Percentiles rank a stretch among this genome's conserved stretches.
phyloP scores from a whole-genome alignment of 2,888 invertebrate genomes.

The Idaea aversata region DNA sequence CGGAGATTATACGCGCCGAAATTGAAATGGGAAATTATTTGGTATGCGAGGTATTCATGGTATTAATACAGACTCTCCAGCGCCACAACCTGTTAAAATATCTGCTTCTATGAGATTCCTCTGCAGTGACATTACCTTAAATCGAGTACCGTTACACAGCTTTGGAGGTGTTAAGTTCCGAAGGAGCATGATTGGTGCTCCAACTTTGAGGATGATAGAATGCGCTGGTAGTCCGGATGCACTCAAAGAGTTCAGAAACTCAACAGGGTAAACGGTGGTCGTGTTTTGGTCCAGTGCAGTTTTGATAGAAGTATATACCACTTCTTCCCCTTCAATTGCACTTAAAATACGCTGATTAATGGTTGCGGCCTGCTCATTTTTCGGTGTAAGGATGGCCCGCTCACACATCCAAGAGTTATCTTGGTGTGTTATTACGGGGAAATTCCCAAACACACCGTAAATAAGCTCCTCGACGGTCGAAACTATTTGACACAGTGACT shows the following conservation, averaged over 20 bases:
- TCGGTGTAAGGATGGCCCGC: not conserved
- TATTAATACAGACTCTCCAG: constrained; percentile 1
- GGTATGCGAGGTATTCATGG: constrained; percentile 2
- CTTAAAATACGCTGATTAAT: not conserved
- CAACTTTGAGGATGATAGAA: not conserved
- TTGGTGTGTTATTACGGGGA: not conserved
- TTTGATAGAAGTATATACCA: not conserved
- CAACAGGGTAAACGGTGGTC: not conserved
- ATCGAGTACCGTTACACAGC: not conserved
- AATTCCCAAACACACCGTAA: no score
- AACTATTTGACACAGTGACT: no score
- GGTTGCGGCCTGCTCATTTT: not conserved
- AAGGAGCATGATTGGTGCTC: not conserved
- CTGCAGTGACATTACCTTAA: not conserved
- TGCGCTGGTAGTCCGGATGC: not conserved
- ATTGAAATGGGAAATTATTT: constrained; percentile 8
- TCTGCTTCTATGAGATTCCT: constrained; percentile 6
- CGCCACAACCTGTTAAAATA: not conserved
- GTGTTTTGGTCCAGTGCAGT: not conserved
- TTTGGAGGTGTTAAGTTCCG: not conserved
- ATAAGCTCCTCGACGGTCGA: no score
- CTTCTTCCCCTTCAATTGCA: not conserved
- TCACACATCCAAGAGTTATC: not conserved
- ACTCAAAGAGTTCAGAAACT: not conserved
- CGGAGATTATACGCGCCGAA: constrained; percentile 43